Conservation (phyloP, 2,888 invertebrate species). For the Stramonita haemastoma region DNA sequence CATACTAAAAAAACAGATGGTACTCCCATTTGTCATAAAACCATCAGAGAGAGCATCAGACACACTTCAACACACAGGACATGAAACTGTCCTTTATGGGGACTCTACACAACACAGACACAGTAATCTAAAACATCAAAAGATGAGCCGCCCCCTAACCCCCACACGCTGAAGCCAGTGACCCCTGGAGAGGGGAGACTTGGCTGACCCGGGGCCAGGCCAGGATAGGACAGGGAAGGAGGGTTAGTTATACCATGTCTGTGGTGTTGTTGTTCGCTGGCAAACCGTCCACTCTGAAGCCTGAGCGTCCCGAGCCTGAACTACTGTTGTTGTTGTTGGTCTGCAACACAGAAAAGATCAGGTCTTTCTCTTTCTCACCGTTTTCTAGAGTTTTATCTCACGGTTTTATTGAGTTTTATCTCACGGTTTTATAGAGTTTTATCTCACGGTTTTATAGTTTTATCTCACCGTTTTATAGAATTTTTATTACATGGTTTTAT, state of each 20-base stretch:
- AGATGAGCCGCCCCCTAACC: background rate
- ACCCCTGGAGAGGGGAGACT: background rate
- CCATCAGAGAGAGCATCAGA: too few relatives aligned
- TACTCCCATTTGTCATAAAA: too few relatives aligned
- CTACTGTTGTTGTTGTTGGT: background rate
- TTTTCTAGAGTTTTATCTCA: too few relatives aligned
- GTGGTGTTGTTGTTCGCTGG: slow-evolving; percentile 10
- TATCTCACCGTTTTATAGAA: too few relatives aligned
- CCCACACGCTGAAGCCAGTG: background rate
- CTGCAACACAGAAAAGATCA: slow-evolving; percentile 4
- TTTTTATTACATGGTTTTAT: too few relatives aligned
- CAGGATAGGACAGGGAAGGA: background rate
- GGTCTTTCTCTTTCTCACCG: too few relatives aligned
- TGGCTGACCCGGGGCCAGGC: background rate
- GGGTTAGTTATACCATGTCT: slow-evolving; percentile 22
- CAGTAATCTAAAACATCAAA: background rate
- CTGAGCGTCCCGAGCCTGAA: slow-evolving; percentile 29
- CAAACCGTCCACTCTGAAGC: slow-evolving; percentile 32
- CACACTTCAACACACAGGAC: too few relatives aligned
- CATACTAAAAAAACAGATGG: too few relatives aligned
- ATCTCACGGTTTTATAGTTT: too few relatives aligned
- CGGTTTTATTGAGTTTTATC: too few relatives aligned
- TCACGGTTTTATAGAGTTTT: too few relatives aligned
- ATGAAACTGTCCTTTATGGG: too few relatives aligned
- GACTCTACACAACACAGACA: background rate